phyloP scores from a whole-genome alignment of 2,888 invertebrate genomes.

The Malachius bipustulatus region DNA sequence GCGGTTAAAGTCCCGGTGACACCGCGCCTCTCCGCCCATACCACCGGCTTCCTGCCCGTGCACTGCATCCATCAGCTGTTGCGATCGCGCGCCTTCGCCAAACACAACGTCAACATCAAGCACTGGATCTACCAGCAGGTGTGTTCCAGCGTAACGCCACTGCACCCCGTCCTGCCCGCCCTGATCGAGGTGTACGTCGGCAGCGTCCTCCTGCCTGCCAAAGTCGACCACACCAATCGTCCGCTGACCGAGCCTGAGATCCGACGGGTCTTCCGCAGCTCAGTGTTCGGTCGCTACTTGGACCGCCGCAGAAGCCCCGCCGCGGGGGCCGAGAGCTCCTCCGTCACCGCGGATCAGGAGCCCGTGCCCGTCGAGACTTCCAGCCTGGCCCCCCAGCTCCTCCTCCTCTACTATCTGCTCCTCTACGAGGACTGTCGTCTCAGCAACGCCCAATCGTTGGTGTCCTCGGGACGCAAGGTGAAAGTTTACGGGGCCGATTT shows the following conservation, averaged over 20 bases:
- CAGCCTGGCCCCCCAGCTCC: conserved; percentile 72
- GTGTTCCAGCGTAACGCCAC: conserved; percentile 73
- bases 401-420: conserved; percentile 83
- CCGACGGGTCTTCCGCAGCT: conserved; percentile 66
- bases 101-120: conserved; percentile 91
- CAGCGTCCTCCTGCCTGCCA: conserved; percentile 65
- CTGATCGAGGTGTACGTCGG: conserved; percentile 91
- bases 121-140: conserved; percentile 95
- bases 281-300: conserved; percentile 62
- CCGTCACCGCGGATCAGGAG: conserved; percentile 38
- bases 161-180: conserved; percentile 87
- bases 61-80: conserved; percentile 93
- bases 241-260: conserved; percentile 87
- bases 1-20: conserved; percentile 95
- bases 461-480: conserved; percentile 58
- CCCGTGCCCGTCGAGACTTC: conserved; percentile 48
- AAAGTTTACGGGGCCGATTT: conserved; percentile 80
- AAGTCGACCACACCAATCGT: conserved; percentile 72
- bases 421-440: conserved; percentile 85
- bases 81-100: conserved; percentile 88
- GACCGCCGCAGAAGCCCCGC: conserved; percentile 47
- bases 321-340: conserved; percentile 24
- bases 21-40: conserved; percentile 71
- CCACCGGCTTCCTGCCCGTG: conserved; percentile 81
- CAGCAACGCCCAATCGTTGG: conserved; percentile 53